Evolutionary conservation across 1,140 invertebrate species (phyloP), one percentile per base, ranked within the genome.

Genomic region (Eupristina koningsbergeri): DNA sequence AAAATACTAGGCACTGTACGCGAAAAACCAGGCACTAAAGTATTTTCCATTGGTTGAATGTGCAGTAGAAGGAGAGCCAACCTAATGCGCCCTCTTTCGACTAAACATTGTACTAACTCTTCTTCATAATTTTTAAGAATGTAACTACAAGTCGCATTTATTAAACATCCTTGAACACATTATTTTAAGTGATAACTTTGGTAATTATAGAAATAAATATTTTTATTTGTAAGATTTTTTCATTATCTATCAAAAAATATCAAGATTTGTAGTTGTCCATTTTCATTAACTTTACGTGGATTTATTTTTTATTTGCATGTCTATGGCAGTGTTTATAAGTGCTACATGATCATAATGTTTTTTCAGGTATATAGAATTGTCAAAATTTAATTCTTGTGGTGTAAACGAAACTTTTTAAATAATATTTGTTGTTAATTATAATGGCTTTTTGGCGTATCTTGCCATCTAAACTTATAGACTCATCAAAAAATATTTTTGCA

Each of bases 361-460:
- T 15, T 13, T 58, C 19, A 9, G 19, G 19, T 26, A 9, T 0
- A 58, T 1, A 26, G 26, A 22, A 26, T 58, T 58, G 26, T 58
- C 1, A 58, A 58, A 26, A 3, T 58, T 26, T 22, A 9, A 13
- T 58, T 26, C 50, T 22, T 22, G 22, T 13, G 19, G 22, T 58
- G 15, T 26, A 58, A 58, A 26, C 53, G 53, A 26, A 41, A 8
- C 39, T 15, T 80, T 58, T 29, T 53, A 61, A 69, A n/a, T 0
- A 15, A 84, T 71, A 73, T 86, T 85, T 84, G 84, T 39, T 63
- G 19, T 76, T 58, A 13, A 76, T 50, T 53, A 19, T 47, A 77
- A 93, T 93, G 92, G 87, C 91, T 86, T 77, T 93, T 34, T 87
- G 90, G 75, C 88, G 88, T 34, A 73, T 88, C 64, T 84, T 92